Evolutionary conservation across 2,113 vertebrate genomes (phyloP), one percentile per base, ranked within the genome.

Genomic region (Hyperoodon ampullatus): DNA sequence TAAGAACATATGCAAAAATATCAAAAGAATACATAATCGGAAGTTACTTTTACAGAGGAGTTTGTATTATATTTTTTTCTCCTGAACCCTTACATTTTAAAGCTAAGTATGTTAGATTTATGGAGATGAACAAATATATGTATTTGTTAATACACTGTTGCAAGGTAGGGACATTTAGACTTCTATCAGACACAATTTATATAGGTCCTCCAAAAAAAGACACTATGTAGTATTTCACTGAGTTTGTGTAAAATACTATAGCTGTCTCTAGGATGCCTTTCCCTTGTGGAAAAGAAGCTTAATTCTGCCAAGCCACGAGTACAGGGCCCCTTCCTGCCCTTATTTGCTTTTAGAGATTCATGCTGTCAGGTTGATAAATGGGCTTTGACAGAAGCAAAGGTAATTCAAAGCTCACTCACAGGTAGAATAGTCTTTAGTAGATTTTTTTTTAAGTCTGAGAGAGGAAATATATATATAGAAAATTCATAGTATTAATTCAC

Each of bases 261-360:
- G 28, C 91, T 94, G 16, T 94, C 65, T 96, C 93, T 44, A 71
- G 70, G 63, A 92, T 91, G 94, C n/a, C 39, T 97, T 97, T 97
- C 93, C 80, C 77, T 84, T 90, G 66, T 96, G 68, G 55, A 90
- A 91, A 93, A 94, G 93, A 97, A 97, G 81, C 16, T 95, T 97
- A 72, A 88, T 97, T 96, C 94, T 98, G 30, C 71, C 0, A 3
- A 97, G 97, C 71, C 2, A 35, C 94, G 47, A 98, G 84, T 96
- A 90, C 95, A 96, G 85, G 97, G 95, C 53, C 68, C 63, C 82
- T 97, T 96, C 58, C 66, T 98, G 95, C 83, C 95, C 90, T 65
- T 97, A 87, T 98, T 98, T 98, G 91, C 94, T 98, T 98, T 98
- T 95, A 98, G 94, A 97, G 93, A 96, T 96, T 97, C 87, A 90